Percentiles rank a stretch among this genome's conserved stretches.
Evolutionary conservation across 2,888 invertebrate genomes (phyloP).

Genomic region (Caradrina kadenii): DNA sequence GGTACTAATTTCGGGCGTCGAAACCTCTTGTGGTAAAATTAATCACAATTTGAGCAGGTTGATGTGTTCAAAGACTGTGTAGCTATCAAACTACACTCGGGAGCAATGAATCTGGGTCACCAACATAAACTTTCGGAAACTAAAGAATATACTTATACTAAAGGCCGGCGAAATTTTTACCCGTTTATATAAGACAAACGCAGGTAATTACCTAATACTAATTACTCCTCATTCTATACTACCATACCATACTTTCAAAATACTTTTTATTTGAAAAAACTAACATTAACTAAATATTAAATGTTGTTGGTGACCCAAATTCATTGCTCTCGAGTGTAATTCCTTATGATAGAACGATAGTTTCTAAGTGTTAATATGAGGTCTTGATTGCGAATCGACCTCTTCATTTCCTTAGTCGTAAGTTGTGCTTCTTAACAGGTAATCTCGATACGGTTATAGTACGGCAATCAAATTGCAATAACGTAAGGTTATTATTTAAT

Average conservation of each 20-base stretch:
- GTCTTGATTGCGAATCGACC: constrained; percentile 44
- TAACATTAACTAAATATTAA: no score
- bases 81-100: constrained; percentile 28
- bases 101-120: no score
- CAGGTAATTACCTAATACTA: no score
- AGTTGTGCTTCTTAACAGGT: neutral
- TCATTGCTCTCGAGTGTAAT: no score
- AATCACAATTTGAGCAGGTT: constrained; percentile 49
- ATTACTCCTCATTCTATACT: no score
- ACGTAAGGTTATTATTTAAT: constrained; percentile 2
- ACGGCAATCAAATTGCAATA: constrained; percentile 2
- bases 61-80: constrained; percentile 23
- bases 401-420: constrained; percentile 39
- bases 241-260: no score
- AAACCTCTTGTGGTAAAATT: constrained; percentile 53
- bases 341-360: constrained; percentile 28
- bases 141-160: no score
- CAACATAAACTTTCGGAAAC: no score
- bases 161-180: no score
- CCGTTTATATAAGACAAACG: no score
- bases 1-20: constrained; percentile 65
- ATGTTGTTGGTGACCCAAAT: no score
- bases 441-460: constrained; percentile 7
- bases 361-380: constrained; percentile 49
- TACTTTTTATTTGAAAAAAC: no score